Evolutionary conservation across 2,888 invertebrate genomes (phyloP).

Genomic region (Heliothis peltigera): DNA sequence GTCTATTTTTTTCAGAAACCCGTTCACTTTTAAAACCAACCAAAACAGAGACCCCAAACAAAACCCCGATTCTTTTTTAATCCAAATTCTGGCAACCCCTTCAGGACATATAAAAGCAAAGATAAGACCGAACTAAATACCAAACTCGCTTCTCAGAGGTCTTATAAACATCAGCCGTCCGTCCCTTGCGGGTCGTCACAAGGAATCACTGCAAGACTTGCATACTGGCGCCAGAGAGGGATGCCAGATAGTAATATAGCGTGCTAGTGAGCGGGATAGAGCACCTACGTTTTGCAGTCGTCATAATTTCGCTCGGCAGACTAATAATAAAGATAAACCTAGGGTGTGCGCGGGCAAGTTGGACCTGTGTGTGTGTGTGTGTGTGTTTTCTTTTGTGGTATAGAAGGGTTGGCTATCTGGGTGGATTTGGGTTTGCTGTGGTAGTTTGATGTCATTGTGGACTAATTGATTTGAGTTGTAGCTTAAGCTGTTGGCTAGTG

Average conservation of each 20-base stretch:
- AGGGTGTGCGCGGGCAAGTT: slow-evolving; percentile 63
- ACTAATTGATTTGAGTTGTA: slow-evolving; percentile 27
- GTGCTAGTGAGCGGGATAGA: slow-evolving; percentile 67
- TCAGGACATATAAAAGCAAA: slow-evolving; percentile 73
- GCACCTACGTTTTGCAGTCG: slow-evolving; percentile 87
- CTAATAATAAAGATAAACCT: slow-evolving; percentile 89
- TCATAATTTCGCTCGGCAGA: slow-evolving; percentile 90
- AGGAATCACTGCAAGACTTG: slow-evolving; percentile 82
- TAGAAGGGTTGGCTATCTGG: slow-evolving; percentile 46
- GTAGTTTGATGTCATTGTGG: slow-evolving; percentile 11
- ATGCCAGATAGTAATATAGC: slow-evolving; percentile 42
- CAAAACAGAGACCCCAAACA: slow-evolving; percentile 25
- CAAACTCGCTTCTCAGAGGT: slow-evolving; percentile 78
- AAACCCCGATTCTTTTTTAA: slow-evolving; percentile 70
- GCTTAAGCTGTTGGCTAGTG: not conserved
- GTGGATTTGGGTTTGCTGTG: slow-evolving; percentile 24
- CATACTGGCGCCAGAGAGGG: slow-evolving; percentile 69
- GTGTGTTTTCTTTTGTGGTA: slow-evolving; percentile 48
- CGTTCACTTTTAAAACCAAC: slow-evolving; percentile 15
- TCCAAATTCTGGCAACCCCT: slow-evolving; percentile 69
- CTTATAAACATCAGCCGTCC: slow-evolving; percentile 76
- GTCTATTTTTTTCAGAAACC: no score
- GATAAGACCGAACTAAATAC: slow-evolving; percentile 80
- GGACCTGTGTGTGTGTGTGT: slow-evolving; percentile 47
- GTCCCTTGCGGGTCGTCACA: slow-evolving; percentile 79